phyloP scores from a whole-genome alignment of 2,113 vertebrate species.

The Periophthalmodon schlosseri region DNA sequence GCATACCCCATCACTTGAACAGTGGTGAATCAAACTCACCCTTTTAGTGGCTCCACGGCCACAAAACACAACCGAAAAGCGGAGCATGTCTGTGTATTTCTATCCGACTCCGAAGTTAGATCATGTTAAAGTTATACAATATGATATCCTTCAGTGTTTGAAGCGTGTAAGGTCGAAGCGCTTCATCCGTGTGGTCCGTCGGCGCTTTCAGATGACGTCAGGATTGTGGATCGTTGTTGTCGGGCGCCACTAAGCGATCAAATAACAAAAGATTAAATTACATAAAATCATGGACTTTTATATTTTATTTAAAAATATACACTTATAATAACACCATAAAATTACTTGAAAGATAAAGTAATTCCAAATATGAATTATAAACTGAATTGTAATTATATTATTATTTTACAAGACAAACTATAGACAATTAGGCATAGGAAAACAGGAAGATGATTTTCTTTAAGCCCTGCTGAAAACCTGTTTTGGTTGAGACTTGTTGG shows the following conservation, averaged over 20 bases:
- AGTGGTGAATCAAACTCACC: slow-evolving; percentile 44
- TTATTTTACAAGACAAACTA: no score
- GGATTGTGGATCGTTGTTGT: fast-evolving
- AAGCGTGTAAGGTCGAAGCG: slow-evolving; percentile 45
- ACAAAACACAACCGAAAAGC: slow-evolving; percentile 41
- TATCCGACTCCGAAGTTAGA: not conserved
- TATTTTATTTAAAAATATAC: no score
- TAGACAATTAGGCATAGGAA: no score
- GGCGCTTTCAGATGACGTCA: slow-evolving; percentile 50
- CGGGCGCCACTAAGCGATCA: not conserved
- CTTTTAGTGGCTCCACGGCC: slow-evolving; percentile 50
- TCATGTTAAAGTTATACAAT: not conserved
- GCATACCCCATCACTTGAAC: not conserved
- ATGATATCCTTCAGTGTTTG: not conserved
- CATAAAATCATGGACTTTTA: not conserved
- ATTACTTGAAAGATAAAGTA: not conserved
- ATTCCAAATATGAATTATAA: no score
- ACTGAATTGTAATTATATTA: no score
- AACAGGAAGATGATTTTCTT: no score
- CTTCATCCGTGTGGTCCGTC: not conserved
- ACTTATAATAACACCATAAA: no score
- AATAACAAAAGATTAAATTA: not conserved
- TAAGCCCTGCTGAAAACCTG: no score
- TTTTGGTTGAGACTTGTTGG: no score
- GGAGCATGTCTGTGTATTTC: slow-evolving; percentile 55